These are phyloP conservation scores for Dioctria linearis DNA, from an alignment of 2,888 invertebrate species.

Conservation along the genomic window DNA sequence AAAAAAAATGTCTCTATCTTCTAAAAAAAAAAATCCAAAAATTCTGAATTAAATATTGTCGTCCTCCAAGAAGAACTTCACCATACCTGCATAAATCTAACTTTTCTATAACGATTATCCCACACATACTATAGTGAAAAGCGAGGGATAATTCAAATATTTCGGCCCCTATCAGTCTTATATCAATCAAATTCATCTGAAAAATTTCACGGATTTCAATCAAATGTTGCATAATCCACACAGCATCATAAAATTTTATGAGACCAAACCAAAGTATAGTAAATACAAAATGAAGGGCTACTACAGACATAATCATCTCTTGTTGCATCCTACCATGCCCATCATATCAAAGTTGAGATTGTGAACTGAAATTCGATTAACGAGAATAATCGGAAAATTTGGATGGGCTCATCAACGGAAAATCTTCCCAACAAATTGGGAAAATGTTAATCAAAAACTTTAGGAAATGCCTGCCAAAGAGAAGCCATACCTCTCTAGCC, in stretches of 20 bases:
- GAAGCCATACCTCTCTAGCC: too few species aligned
- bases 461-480: neutral
- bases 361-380: neutral
- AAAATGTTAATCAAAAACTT: constrained; percentile 17
- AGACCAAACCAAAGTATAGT: neutral
- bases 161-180: constrained; percentile 17
- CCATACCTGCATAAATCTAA: too few species aligned
- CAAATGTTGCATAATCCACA: constrained; percentile 34
- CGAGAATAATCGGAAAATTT: neutral
- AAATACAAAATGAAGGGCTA: too few species aligned
- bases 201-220: constrained; percentile 48
- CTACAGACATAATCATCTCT: neutral
- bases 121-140: too few species aligned
- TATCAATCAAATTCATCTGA: constrained; percentile 28
- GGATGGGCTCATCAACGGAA: neutral
- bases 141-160: too few species aligned
- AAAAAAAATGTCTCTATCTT: too few species aligned
- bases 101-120: too few species aligned
- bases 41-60: too few species aligned
- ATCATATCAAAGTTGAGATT: neutral
- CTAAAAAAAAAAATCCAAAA: too few species aligned
- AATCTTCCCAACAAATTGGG: neutral
- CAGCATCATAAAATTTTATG: constrained; percentile 39
- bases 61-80: too few species aligned
- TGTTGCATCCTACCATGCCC: neutral